Conservation (phyloP, 2,797 vertebrate species). For the Eulemur coronatus region DNA sequence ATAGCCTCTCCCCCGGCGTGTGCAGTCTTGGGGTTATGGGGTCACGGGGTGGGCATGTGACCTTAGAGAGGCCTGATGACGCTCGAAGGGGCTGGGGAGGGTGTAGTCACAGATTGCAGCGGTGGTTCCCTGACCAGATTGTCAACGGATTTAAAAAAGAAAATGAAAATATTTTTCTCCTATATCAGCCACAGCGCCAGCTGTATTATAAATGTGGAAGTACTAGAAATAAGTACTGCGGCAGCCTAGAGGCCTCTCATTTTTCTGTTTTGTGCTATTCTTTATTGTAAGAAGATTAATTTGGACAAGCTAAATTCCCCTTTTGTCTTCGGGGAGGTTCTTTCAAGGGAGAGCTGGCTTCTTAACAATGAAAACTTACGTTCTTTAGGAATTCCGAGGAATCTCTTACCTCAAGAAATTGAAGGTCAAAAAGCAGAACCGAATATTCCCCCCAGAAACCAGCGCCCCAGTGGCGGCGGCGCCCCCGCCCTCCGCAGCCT, state of each 20-base stretch:
- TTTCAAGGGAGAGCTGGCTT: neutral
- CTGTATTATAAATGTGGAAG: neutral
- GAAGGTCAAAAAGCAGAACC: conserved; percentile 94
- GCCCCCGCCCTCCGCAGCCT: conserved; percentile 76
- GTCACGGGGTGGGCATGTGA: rapidly evolving
- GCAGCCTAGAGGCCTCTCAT: neutral
- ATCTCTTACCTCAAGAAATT: conserved; percentile 96
- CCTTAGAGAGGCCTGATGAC: neutral
- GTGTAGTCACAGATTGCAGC: neutral
- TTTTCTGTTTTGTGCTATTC: neutral
- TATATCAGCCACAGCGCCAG: neutral
- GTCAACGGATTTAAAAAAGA: neutral
- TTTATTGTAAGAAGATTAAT: neutral
- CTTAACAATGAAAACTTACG: conserved; percentile 11
- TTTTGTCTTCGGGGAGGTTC: neutral
- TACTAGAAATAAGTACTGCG: neutral
- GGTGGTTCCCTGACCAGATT: neutral
- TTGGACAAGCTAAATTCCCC: neutral
- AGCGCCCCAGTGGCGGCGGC: conserved; percentile 70
- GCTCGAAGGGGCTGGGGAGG: neutral
- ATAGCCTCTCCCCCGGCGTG: neutral
- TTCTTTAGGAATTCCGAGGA: conserved; percentile 92
- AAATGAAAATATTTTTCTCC: neutral
- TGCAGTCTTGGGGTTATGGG: neutral
- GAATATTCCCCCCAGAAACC: conserved; percentile 90